Evolutionary conservation across 2,113 vertebrate species (phyloP).

Genomic region (Eulacestoma nigropectus): DNA sequence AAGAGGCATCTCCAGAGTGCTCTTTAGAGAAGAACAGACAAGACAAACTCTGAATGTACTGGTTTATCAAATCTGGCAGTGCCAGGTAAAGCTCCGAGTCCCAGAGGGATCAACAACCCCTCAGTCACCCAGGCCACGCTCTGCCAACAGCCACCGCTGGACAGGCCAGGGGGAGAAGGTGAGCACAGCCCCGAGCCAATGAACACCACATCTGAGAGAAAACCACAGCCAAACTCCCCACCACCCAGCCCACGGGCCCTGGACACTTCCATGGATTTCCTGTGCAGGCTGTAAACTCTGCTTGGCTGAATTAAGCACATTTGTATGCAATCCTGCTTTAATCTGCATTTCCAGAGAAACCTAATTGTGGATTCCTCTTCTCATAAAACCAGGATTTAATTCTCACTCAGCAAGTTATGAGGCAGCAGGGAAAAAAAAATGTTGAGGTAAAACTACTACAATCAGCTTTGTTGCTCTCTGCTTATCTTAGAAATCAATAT

Average conservation of each 20-base stretch:
- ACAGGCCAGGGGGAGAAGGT: not conserved
- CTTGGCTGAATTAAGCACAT: not conserved
- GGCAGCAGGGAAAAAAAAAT: not conserved
- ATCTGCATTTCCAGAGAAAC: conserved; percentile 2
- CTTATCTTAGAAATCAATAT: conserved; percentile 4
- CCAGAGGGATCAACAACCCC: not conserved
- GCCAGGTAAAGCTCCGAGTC: not conserved
- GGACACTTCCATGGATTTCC: not conserved
- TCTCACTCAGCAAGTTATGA: conserved; percentile 14
- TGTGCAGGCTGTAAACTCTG: not conserved
- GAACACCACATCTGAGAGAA: not conserved
- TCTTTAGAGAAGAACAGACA: not conserved
- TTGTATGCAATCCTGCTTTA: not conserved
- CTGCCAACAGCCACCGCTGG: not conserved
- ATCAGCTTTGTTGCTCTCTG: not conserved
- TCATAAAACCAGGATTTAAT: conserved; percentile 31
- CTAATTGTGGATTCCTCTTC: not conserved
- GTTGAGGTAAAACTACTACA: not conserved
- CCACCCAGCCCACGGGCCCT: not conserved
- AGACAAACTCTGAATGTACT: not conserved
- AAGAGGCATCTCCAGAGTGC: not conserved
- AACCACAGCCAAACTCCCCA: not conserved
- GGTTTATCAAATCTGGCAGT: not conserved
- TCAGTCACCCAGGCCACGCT: not conserved
- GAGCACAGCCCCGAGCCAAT: not conserved